phyloP scores from a whole-genome alignment of 92 coral and sea anemone species.

The Parazoanthus atlanticus region DNA sequence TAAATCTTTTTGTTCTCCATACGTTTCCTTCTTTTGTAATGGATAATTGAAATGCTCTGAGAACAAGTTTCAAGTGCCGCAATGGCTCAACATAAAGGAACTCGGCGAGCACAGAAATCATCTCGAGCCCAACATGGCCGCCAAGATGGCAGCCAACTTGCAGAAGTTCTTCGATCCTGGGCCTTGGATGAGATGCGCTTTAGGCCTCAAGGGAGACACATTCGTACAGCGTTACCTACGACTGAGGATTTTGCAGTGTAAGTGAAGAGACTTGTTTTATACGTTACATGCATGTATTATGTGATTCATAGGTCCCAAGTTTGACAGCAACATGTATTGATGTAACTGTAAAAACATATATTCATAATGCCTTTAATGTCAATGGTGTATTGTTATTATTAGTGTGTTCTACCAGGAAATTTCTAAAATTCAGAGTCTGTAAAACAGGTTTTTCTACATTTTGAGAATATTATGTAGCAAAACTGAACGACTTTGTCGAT shows the following conservation, averaged over 20 bases:
- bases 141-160: conserved; percentile 43
- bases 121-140: conserved; percentile 9
- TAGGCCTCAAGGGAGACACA: conserved; percentile 90
- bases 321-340: too few relatives aligned
- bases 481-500: too few relatives aligned
- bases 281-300: too few relatives aligned
- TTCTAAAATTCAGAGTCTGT: too few relatives aligned
- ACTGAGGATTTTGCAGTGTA: conserved; percentile 87
- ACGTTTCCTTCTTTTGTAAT: not conserved
- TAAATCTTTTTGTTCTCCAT: too few relatives aligned
- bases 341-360: too few relatives aligned
- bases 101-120: conserved; percentile 20
- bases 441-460: too few relatives aligned
- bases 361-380: too few relatives aligned
- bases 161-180: conserved; percentile 76
- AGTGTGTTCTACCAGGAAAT: too few relatives aligned
- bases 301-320: not conserved
- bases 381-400: too few relatives aligned
- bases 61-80: not conserved
- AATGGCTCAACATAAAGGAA: conserved; percentile 23
- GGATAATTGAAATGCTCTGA: not conserved
- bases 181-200: conserved; percentile 94
- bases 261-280: conserved; percentile 36
- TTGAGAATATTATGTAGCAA: too few relatives aligned
- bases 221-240: conserved; percentile 70